Percentiles rank a stretch among this genome's conserved stretches.
Conservation (phyloP, 2,797 vertebrate genomes). For the Ptychobarbus kaznakovi region DNA sequence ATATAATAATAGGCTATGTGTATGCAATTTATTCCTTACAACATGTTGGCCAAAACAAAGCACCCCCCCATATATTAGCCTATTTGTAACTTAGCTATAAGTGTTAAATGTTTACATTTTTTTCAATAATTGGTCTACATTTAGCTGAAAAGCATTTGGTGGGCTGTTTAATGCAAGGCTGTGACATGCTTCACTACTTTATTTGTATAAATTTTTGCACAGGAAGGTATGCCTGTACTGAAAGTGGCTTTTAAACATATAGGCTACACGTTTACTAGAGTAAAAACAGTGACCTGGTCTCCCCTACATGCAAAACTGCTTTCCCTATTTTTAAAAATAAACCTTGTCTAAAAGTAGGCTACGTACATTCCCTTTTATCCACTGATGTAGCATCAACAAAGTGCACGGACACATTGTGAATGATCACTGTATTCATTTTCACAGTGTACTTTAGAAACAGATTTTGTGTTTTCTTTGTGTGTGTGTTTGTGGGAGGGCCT, state of each 20-base stretch:
- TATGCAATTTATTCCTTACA: not conserved
- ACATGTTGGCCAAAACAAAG: not conserved
- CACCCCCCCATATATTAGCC: not conserved
- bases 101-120: not conserved
- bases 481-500: not conserved
- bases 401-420: not conserved
- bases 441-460: not conserved
- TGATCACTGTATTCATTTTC: conserved; percentile 1
- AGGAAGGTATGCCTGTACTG: not conserved
- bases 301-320: not conserved
- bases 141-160: not conserved
- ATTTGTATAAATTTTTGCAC: not conserved
- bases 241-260: not conserved
- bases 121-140: not conserved
- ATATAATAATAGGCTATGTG: not conserved
- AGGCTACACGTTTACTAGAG: not conserved
- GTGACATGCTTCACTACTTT: not conserved
- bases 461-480: conserved; percentile 25
- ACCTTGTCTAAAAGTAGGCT: not conserved
- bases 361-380: not conserved
- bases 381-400: conserved; percentile 10
- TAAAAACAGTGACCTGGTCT: not conserved
- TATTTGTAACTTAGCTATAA: not conserved
- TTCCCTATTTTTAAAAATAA: not conserved
- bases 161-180: not conserved